Evolutionary conservation across 2,888 invertebrate species (phyloP).

Genomic region (Frankliniella intonsa): DNA sequence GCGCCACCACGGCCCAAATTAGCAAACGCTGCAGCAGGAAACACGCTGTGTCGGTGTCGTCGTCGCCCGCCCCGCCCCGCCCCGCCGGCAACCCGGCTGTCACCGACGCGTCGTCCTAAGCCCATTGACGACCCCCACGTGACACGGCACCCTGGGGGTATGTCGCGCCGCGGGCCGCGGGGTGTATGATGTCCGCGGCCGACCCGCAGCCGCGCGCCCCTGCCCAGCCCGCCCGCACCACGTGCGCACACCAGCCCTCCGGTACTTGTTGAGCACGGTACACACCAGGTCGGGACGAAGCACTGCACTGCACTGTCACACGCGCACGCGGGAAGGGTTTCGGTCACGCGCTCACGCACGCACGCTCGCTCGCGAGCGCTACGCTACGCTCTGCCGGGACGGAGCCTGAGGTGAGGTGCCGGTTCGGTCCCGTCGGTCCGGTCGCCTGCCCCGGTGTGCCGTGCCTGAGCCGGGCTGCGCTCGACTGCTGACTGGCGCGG

Average conservation of each 20-base stretch:
- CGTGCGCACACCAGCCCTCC: background rate
- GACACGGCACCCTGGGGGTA: no score
- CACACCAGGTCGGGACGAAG: background rate
- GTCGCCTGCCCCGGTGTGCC: background rate
- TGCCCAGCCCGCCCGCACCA: background rate
- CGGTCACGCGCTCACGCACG: background rate
- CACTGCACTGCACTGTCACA: background rate
- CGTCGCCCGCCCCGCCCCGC: background rate
- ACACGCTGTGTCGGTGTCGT: background rate
- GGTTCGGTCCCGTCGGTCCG: background rate
- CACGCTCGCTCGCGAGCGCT: background rate
- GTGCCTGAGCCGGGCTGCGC: background rate
- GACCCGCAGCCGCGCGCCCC: no score
- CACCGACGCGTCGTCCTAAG: no score
- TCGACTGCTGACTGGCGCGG: conserved; percentile 2
- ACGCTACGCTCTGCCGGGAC: background rate
- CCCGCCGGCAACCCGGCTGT: background rate
- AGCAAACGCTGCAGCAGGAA: background rate
- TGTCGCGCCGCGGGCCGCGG: no score
- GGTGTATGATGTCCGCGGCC: no score
- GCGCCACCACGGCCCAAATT: no score
- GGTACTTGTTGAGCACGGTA: background rate
- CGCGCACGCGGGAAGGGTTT: background rate
- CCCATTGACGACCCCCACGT: no score
- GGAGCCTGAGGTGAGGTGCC: background rate